Evolutionary conservation across 2,888 invertebrate species (phyloP), one percentile per base, ranked within the genome.

Genomic region (Maniola hyperantus): DNA sequence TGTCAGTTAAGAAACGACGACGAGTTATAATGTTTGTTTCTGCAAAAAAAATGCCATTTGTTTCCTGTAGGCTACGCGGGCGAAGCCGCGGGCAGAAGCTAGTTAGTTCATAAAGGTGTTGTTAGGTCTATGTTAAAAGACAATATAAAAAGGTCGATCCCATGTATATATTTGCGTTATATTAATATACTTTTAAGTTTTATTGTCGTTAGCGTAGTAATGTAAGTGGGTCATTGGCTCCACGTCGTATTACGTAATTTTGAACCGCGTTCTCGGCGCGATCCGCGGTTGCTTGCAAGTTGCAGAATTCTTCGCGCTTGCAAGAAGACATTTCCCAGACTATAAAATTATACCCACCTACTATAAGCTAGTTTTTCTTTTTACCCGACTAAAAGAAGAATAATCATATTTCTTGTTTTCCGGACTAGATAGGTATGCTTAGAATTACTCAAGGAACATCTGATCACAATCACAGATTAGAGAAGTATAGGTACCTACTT

Each of bases 191-290:
- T 81, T 81, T 81, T 79, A n/a, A n/a, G 76, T 84, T 84, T 81
- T 79, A 76, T 84, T 84, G 81, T 84, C 78, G 82, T 83, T 81
- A 83, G 80, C 73, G 79, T 76, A 83, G 83, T 80, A 80, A 81
- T 72, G 71, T 81, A 89, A 85, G 85, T 89, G 77, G 88, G 89
- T 87, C 90, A 89, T 88, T 89, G 89, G 85, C 88, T 89, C 86
- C 88, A 89, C 87, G 87, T 88, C 82, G 79, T 58, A 74, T 91
- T 88, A 87, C 85, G 89, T 84, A 89, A 89, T 77, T 74, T 71
- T 72, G 76, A 77, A 77, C 76, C 72, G 77, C 71, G 72, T 71
- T 70, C 34, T 61, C 39, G 1, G 65, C 71, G 73, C 71, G 70
- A 68, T 72, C 73, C 74, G 76, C 74, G 73, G 71, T 74, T 72